Percentiles rank a stretch among this genome's conserved stretches.
Evolutionary conservation across 2,113 vertebrate genomes (phyloP).

Genomic region (Vanacampus margaritifer): DNA sequence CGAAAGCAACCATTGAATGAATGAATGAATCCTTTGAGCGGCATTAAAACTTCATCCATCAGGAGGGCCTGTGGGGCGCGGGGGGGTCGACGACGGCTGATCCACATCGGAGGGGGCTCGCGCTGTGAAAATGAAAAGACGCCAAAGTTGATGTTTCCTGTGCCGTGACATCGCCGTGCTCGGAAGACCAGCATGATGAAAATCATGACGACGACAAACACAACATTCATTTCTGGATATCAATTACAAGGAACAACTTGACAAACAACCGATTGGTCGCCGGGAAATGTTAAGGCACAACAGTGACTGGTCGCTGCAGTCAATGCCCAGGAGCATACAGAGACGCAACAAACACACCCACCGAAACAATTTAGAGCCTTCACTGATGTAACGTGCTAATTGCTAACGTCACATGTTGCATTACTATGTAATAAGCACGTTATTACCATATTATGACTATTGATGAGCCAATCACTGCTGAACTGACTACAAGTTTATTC

Average conservation of each 20-base stretch:
- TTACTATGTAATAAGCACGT: too few relatives aligned
- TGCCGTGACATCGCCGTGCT: too few relatives aligned
- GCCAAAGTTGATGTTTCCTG: conserved; percentile 1
- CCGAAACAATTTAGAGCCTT: too few relatives aligned
- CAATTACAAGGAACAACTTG: too few relatives aligned
- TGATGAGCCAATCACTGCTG: neutral
- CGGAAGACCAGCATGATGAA: too few relatives aligned
- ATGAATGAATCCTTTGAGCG: conserved; percentile 99
- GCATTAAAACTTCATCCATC: conserved; percentile 99
- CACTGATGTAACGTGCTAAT: neutral
- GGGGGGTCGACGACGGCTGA: conserved; percentile 40
- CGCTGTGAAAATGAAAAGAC: conserved; percentile 80
- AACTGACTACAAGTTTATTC: neutral
- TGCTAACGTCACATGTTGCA: too few relatives aligned
- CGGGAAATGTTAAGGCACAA: neutral
- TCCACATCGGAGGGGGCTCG: too few relatives aligned
- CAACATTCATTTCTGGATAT: too few relatives aligned
- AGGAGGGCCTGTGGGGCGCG: conserved; percentile 85
- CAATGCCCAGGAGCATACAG: neutral
- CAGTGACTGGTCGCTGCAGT: neutral
- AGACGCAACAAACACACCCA: too few relatives aligned
- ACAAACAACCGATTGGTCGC: neutral
- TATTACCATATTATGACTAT: neutral
- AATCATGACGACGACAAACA: too few relatives aligned
- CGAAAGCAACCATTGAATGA: conserved; percentile 99